Evolutionary conservation across 1,140 invertebrate species (phyloP).

Genomic region (Chymomyza costata): DNA sequence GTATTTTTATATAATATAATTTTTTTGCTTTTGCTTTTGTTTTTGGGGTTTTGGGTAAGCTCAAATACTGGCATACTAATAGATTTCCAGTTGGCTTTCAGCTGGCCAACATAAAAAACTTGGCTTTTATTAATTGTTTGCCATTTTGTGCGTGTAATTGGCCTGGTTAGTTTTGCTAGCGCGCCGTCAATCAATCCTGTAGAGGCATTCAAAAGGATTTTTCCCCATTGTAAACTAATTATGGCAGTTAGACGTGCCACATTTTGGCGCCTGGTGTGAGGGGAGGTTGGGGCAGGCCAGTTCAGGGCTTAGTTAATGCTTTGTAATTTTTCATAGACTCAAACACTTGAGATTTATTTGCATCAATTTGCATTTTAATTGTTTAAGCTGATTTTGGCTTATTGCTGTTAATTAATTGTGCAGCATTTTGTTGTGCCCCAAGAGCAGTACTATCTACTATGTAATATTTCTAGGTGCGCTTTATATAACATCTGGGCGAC

Average conservation of each 20-base stretch:
- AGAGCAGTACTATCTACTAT: background rate
- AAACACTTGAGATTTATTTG: slow-evolving; percentile 20
- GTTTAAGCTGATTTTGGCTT: background rate
- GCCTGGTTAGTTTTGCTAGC: slow-evolving; percentile 32
- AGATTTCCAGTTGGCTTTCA: slow-evolving; percentile 33
- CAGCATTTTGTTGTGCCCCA: too few species aligned
- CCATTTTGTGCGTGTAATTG: slow-evolving; percentile 49
- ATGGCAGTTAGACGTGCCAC: too few species aligned
- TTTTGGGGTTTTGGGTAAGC: too few species aligned
- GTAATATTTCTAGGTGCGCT: background rate
- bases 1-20: too few species aligned
- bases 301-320: too few species aligned
- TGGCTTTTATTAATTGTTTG: slow-evolving; percentile 50
- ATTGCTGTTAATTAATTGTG: too few species aligned
- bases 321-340: background rate
- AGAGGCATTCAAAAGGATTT: too few species aligned
- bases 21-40: too few species aligned
- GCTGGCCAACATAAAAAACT: too few species aligned
- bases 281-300: slow-evolving; percentile 11
- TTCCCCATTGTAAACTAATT: too few species aligned
- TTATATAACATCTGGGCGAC: slow-evolving; percentile 36
- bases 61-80: slow-evolving; percentile 10
- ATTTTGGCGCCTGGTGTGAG: too few species aligned
- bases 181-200: slow-evolving; percentile 8
- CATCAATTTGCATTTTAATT: slow-evolving; percentile 33